A percentile compares a stretch with the other conserved stretches of the same genome.
These are phyloP conservation scores for Drosophila tanythrix DNA, from an alignment of 2,888 invertebrate genomes.

Conservation along the genomic window DNA sequence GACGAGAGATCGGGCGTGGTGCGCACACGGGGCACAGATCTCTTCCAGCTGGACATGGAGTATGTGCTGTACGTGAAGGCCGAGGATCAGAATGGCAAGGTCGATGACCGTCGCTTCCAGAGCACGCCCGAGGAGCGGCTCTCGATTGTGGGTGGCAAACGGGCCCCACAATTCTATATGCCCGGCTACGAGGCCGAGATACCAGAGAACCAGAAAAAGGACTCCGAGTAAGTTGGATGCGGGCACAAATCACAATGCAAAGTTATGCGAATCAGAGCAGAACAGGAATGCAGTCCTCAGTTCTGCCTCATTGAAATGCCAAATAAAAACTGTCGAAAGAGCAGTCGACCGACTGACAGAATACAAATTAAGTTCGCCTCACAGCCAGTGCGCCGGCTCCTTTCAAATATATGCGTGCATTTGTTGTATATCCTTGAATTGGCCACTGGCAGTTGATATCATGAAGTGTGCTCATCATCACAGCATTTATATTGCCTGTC, in stretches of 20 bases:
- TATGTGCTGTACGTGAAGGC: constrained; percentile 98
- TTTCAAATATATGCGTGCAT: constrained; percentile 59
- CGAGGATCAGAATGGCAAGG: constrained; percentile 96
- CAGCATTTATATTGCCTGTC: neutral
- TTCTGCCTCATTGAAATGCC: constrained; percentile 74
- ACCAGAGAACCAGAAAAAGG: constrained; percentile 98
- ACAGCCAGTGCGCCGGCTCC: neutral
- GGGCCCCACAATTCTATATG: constrained; percentile 99
- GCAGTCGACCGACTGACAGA: constrained; percentile 64
- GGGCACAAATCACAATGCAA: constrained; percentile 66
- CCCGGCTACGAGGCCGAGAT: constrained; percentile 97
- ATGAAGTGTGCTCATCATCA: neutral
- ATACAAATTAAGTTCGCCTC: constrained; percentile 17
- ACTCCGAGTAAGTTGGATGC: constrained; percentile 93
- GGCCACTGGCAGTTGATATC: neutral
- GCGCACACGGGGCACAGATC: constrained; percentile 94
- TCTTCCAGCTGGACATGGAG: constrained; percentile 97
- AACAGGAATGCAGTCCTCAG: constrained; percentile 28
- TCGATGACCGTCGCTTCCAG: constrained; percentile 95
- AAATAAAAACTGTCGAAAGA: constrained; percentile 72
- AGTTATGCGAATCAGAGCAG: constrained; percentile 61
- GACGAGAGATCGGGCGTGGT: constrained; percentile 97
- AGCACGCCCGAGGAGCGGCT: constrained; percentile 96
- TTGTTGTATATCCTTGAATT: neutral
- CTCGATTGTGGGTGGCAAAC: constrained; percentile 98